Base-by-base conservation (phyloP, 2,113 vertebrate species). In the Syngnathoides biaculeatus region DNA sequence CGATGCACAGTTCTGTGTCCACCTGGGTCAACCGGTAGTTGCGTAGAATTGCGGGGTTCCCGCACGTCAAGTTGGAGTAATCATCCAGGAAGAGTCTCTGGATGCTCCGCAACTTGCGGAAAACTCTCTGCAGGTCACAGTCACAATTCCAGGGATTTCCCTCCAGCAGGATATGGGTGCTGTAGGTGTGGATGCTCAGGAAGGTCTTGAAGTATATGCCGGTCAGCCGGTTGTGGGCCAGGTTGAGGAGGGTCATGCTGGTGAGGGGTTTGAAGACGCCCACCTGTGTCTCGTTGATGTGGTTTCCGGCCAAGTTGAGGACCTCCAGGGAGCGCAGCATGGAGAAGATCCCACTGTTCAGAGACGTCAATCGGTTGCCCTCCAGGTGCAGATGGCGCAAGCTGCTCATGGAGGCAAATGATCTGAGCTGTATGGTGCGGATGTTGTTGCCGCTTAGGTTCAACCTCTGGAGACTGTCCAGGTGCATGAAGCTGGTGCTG, bases 71-170 rank as follows among this genome's bases (percentile, higher is more conserved):
- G 67, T 92, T 91, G 39, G 67, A 53, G 65, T 93, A 93, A 87
- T 93, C 92, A 30, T 93, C 91, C 76, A 94, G 77, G 63, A 90
- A 88, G 59, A 95, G 87, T 64, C 90, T 71, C 68, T 91, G 88
- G 68, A 94, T 86, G 62, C 82, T 91, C 5, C 73, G 86, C 65
- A 94, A 81, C 75, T 95, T 94, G 60, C 84, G 67, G 80, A 94
- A 94, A 2, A 92, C 91, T 30, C 92, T 87, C 73, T 94, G 93
- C 63, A 93, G 88, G 74, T 94, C 92, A 27, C 94, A 94, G 71
- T 94, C 91, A n/a, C 93, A 94, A 58, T 82, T 81, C 93, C 93
- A 94, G 0, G 89, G 89, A 76, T 94, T 94, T 14, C 79, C 73
- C 42, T 77, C 75, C 69, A 95, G 85, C 75, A 92, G 85, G 61